Evolutionary conservation across 1,140 invertebrate genomes (phyloP), one percentile per base, ranked within the genome.

Genomic region (Calycopis cecrops): DNA sequence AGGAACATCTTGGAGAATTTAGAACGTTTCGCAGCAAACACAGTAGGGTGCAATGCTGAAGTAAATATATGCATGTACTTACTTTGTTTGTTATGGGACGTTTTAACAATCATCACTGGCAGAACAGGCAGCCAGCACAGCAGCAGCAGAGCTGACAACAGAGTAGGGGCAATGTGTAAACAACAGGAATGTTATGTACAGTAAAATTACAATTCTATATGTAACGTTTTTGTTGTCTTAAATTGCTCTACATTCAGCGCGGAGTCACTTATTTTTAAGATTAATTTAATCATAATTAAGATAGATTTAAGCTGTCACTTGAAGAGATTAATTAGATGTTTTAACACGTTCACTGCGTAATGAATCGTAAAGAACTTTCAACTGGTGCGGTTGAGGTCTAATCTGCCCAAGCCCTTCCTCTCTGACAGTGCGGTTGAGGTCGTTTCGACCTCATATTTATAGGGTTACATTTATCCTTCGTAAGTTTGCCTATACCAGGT

Each of bases 171-270:
- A 85, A 86, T 86, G 78, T 79, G 81, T 78, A 81, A 84, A 86
- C 83, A 86, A 86, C 83, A 86, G 81, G 74, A 84, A 86, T 82
- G 79, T 86, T 86, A 86, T 83, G 79, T 86, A 85, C 83, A 86
- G 83, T 86, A 85, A 78, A 83, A 65, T 54, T 66, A 59, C 75
- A 79, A 80, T 80, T 86, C 83, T 86, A 85, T 86, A 86, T 86
- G 83, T 86, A 86, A 86, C 83, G 75, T 86, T 85, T 86, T 86
- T 86, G 83, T 86, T 86, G 83, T 86, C 83, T 82, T 85, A 86
- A 76, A 85, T 86, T 85, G 76, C 79, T 83, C 81, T 80, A 71
- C 71, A 63, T 58, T 72, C 75, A 62, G n/a, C 74, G 35, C 21
- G 6, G 6, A 28, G 21, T 28, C 2, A 28, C 6, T 3, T 28